These are phyloP conservation scores for Sprattus sprattus DNA, from an alignment of 2,113 vertebrate genomes.

Conservation along the genomic window DNA sequence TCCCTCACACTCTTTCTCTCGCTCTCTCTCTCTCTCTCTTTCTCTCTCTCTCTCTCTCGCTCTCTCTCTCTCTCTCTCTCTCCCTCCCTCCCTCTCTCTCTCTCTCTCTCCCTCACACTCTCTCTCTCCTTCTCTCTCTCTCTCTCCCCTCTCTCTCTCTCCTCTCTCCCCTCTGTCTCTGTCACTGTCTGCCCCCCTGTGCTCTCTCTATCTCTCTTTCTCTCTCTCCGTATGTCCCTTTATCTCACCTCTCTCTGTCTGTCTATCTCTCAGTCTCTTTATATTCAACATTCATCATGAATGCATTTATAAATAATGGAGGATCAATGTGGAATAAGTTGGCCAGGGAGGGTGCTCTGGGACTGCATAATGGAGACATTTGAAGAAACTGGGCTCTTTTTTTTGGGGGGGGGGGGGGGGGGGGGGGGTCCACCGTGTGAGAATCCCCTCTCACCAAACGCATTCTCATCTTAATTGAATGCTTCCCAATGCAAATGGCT, in stretches of 20 bases:
- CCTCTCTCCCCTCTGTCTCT: background rate
- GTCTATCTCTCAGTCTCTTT: conserved; percentile 9
- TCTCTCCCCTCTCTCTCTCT: conserved; percentile 11
- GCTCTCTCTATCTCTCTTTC: background rate
- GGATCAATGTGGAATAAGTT: conserved; percentile 56
- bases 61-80: background rate
- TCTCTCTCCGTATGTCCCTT: background rate
- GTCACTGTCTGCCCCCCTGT: too few species aligned
- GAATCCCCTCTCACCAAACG: conserved; percentile 45
- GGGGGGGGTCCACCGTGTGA: background rate
- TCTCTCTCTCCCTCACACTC: background rate
- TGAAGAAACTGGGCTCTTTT: conserved; percentile 49
- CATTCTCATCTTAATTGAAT: conserved; percentile 53
- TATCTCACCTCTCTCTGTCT: background rate
- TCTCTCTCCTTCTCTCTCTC: background rate
- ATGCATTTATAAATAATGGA: conserved; percentile 59
- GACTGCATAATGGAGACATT: conserved; percentile 53
- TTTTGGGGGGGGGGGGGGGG: too few species aligned
- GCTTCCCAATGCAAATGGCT: conserved; percentile 57
- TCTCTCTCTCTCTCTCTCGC: background rate
- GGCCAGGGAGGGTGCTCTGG: conserved; percentile 48
- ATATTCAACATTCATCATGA: conserved; percentile 57
- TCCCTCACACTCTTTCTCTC: background rate
- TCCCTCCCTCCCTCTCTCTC: background rate
- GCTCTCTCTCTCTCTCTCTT: background rate